Evolutionary conservation across 1,140 invertebrate genomes (phyloP).

Genomic region (Aphaenogaster ashmeadi): DNA sequence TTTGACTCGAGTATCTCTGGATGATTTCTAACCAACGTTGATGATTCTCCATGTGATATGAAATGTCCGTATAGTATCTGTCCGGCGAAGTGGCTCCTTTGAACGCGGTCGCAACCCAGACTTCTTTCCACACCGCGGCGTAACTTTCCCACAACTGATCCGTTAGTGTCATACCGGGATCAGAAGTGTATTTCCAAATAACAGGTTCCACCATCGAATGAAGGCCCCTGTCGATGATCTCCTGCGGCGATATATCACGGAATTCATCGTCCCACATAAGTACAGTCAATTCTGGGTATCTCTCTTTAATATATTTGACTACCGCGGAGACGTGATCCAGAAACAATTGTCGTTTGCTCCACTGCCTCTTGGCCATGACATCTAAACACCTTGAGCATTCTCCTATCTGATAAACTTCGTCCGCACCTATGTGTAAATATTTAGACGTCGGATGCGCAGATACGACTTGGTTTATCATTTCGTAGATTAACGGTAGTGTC

Average conservation of each 20-base stretch:
- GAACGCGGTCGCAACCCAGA: slow-evolving; percentile 97
- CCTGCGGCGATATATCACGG: slow-evolving; percentile 89
- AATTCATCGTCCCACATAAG: slow-evolving; percentile 99
- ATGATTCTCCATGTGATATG: slow-evolving; percentile 91
- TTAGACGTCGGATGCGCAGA: slow-evolving; percentile 88
- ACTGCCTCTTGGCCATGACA: slow-evolving; percentile 85
- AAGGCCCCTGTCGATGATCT: slow-evolving; percentile 90
- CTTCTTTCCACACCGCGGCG: slow-evolving; percentile 92
- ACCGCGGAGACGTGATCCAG: slow-evolving; percentile 90
- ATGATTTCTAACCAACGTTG: slow-evolving; percentile 91
- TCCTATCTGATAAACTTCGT: slow-evolving; percentile 95
- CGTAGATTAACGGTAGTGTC: slow-evolving; percentile 91
- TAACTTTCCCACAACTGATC: slow-evolving; percentile 93
- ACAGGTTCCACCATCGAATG: slow-evolving; percentile 93
- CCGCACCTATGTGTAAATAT: slow-evolving; percentile 93
- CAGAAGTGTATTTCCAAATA: slow-evolving; percentile 91
- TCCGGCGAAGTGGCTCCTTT: slow-evolving; percentile 96
- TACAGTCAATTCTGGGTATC: slow-evolving; percentile 89
- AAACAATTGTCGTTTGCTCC: slow-evolving; percentile 89
- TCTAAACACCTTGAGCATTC: slow-evolving; percentile 92
- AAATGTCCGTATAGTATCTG: slow-evolving; percentile 88
- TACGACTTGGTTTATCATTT: slow-evolving; percentile 95
- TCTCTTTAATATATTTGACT: slow-evolving; percentile 88
- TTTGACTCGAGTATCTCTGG: slow-evolving; percentile 85
- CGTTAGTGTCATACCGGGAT: slow-evolving; percentile 88